phyloP scores from a whole-genome alignment of 2,888 invertebrate genomes.

The Cerastis rubricosa region DNA sequence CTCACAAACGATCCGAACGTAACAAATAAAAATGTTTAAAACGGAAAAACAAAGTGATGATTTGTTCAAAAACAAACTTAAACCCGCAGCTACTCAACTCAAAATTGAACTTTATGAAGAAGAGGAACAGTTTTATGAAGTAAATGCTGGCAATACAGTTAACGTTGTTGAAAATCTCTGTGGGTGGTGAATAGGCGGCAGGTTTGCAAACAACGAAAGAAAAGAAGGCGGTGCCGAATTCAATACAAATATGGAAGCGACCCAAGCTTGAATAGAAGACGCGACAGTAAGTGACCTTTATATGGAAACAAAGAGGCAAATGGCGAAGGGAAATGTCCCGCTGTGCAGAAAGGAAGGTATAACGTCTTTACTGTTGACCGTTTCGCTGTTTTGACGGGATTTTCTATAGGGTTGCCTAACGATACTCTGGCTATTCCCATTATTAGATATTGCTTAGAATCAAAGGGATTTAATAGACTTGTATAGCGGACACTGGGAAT shows the following conservation, averaged over 20 bases:
- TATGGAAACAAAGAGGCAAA: slow-evolving; percentile 77
- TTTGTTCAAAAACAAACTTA: slow-evolving; percentile 68
- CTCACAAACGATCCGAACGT: slow-evolving; percentile 84
- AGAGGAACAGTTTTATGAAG: neutral
- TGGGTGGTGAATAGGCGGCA: slow-evolving; percentile 87
- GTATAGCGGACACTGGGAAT: too few relatives aligned
- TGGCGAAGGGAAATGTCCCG: slow-evolving; percentile 83
- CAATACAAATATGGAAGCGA: slow-evolving; percentile 78
- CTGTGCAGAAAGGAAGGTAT: slow-evolving; percentile 78
- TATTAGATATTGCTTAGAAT: neutral
- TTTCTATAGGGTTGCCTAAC: slow-evolving; percentile 75
- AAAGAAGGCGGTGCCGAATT: slow-evolving; percentile 79
- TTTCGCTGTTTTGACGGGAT: slow-evolving; percentile 73
- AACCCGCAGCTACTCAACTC: slow-evolving; percentile 33
- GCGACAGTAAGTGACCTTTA: slow-evolving; percentile 85
- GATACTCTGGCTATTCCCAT: neutral
- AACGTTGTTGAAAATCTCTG: slow-evolving; percentile 72
- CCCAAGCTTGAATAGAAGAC: slow-evolving; percentile 78
- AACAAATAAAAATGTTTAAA: slow-evolving; percentile 80
- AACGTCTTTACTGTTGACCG: slow-evolving; percentile 86
- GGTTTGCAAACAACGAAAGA: slow-evolving; percentile 87
- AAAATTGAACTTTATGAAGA: slow-evolving; percentile 62
- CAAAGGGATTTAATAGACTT: too few relatives aligned
- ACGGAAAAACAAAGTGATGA: slow-evolving; percentile 79
- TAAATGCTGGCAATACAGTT: neutral